Evolutionary conservation across 2,113 vertebrate species (phyloP).

Genomic region (Galbula dea): DNA sequence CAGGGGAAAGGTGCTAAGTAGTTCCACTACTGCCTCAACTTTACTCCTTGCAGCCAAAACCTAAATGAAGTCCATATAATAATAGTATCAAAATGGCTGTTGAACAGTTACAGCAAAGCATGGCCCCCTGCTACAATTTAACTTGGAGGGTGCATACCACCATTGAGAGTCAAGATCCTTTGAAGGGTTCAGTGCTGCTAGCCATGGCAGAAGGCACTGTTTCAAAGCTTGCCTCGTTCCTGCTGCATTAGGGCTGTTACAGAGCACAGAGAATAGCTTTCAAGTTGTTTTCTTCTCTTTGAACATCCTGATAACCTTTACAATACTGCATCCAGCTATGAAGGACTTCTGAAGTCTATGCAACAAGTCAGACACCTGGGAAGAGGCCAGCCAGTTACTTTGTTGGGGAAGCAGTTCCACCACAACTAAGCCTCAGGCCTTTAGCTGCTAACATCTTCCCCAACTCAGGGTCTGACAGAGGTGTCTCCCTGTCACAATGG

Average conservation of each 20-base stretch:
- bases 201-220: not conserved
- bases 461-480: accelerated
- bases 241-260: not conserved
- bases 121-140: too few species aligned
- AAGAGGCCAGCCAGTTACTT: not conserved
- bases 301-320: accelerated
- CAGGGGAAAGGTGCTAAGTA: not conserved
- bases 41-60: not conserved
- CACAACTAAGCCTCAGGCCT: not conserved
- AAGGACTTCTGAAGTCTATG: not conserved
- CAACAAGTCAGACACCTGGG: not conserved
- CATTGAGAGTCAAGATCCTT: not conserved
- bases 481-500: too few species aligned
- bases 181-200: not conserved
- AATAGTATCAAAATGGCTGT: too few species aligned
- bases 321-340: accelerated
- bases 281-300: not conserved
- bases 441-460: not conserved
- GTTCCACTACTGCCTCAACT: not conserved
- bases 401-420: not conserved
- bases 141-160: too few species aligned
- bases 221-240: not conserved
- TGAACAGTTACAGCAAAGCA: too few species aligned
- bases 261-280: not conserved
- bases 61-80: too few species aligned